Evolutionary conservation across 2,113 vertebrate species (phyloP), one percentile per base, ranked within the genome.

Genomic region (Anarhynchus alexandrinus): DNA sequence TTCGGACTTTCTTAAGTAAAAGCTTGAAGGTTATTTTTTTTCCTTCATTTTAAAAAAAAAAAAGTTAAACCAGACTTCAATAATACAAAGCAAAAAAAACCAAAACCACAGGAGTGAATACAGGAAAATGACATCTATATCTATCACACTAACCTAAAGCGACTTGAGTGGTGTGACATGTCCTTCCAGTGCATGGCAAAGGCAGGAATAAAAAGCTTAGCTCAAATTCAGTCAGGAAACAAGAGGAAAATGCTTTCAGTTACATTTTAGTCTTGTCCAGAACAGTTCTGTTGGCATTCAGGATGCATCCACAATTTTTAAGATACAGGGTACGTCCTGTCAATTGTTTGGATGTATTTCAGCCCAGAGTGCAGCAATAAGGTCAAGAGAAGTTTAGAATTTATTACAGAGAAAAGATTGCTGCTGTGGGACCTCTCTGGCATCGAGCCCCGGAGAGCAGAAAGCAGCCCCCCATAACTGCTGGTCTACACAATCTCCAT

Each of bases 371-470:
- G 22, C 74, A 80, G 81, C 86, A 93, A 25, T 29, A 64, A 69
- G 90, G 96, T 94, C 91, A 91, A 62, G 64, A 80, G 76, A 90
- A 95, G 94, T 92, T 96, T 78, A 90, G 82, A 86, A 90, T 93
- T 94, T 94, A 95, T 95, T 92, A 70, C 14, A 73, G 43, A 93
- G 67, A 26, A 90, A 78, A 90, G 65, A 93, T 49, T 86, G 62
- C 82, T 88, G 90, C 88, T 61, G 47, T 94, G 94, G 88, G 96
- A 95, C 65, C 54, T 22, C 72, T 92, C 77, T 96, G 90, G 93
- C 87, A 74, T 15, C 1, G 5, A 92, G 89, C 88, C 93, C 69
- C 0, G 7, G 54, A 47, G 61, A 91, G 61, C 84, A 22, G 69
- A 94, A 90, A 96, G 67, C 86, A 97, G 71, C 59, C 47, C 87